These are phyloP conservation scores for Rhodeus uyekii DNA, from an alignment of 2,797 vertebrate species.

Conservation along the genomic window DNA sequence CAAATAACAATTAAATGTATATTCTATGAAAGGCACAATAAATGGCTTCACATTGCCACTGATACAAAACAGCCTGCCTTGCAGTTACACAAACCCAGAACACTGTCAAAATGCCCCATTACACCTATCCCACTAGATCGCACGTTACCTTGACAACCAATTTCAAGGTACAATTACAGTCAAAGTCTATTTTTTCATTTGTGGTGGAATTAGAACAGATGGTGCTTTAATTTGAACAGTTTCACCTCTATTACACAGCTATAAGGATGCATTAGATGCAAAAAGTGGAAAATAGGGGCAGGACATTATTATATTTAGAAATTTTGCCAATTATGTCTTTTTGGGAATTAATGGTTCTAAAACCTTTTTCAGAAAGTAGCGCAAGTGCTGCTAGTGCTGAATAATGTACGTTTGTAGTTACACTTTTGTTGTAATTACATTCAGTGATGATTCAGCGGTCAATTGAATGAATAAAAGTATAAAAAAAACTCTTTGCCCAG, in stretches of 20 bases:
- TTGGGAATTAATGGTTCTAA: background rate
- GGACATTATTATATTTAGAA: too few species aligned
- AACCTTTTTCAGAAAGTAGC: background rate
- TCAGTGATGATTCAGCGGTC: background rate
- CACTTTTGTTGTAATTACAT: conserved; percentile 11
- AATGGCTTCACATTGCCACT: background rate
- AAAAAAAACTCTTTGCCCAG: background rate
- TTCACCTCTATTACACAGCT: conserved; percentile 1
- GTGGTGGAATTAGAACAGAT: conserved; percentile 33
- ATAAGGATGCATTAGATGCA: background rate
- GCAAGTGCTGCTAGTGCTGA: conserved; percentile 12
- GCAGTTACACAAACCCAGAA: background rate
- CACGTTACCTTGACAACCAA: conserved; percentile 34
- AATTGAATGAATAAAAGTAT: background rate
- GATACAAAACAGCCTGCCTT: background rate
- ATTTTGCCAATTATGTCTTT: background rate
- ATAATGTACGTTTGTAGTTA: conserved; percentile 15
- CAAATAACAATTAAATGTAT: background rate
- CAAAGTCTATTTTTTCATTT: conserved; percentile 19
- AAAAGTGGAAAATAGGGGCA: background rate
- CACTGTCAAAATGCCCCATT: conserved; percentile 10
- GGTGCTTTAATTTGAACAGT: conserved; percentile 24
- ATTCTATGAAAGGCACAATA: background rate
- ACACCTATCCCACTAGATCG: background rate
- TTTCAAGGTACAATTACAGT: too few species aligned